Conservation (phyloP, 2,113 vertebrate genomes). For the Nematolebias whitei region DNA sequence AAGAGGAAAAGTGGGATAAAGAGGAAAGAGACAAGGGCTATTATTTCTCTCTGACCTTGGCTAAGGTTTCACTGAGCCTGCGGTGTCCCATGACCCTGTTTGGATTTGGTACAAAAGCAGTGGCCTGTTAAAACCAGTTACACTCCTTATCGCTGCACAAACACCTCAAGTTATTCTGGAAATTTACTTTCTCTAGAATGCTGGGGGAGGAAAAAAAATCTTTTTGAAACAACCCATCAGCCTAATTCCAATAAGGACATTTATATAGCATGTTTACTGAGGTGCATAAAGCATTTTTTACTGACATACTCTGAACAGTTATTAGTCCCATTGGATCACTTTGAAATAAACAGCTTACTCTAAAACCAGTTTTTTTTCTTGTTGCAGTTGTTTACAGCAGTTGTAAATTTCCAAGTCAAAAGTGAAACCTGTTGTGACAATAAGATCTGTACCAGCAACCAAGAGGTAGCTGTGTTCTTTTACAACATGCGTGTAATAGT, state of each 20-base stretch:
- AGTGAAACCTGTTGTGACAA: constrained; percentile 18
- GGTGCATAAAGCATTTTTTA: neutral
- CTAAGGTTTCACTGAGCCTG: constrained; percentile 72
- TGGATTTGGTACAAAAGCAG: constrained; percentile 53
- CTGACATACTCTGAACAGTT: neutral
- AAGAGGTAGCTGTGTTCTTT: constrained; percentile 21
- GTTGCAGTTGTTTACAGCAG: neutral
- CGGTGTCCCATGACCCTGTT: constrained; percentile 72
- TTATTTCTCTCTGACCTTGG: constrained; percentile 75
- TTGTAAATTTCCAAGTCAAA: constrained; percentile 24
- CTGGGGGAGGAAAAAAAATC: too few relatives aligned
- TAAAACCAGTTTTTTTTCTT: neutral
- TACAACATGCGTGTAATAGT: constrained; percentile 6
- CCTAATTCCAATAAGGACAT: constrained; percentile 6
- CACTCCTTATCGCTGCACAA: constrained; percentile 46
- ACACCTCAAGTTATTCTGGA: constrained; percentile 14
- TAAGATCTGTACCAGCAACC: constrained; percentile 23
- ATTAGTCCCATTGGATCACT: neutral
- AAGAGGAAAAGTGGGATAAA: constrained; percentile 37
- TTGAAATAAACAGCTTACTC: constrained; percentile 10
- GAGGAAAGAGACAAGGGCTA: constrained; percentile 52
- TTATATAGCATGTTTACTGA: neutral
- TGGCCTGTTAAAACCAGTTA: constrained; percentile 61
- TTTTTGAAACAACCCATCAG: neutral
- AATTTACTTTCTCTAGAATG: too few relatives aligned